A percentile compares a stretch with the other conserved stretches of the same genome.
phyloP scores from a whole-genome alignment of 2,888 invertebrate species.

The Amphipyra tragopoginis region DNA sequence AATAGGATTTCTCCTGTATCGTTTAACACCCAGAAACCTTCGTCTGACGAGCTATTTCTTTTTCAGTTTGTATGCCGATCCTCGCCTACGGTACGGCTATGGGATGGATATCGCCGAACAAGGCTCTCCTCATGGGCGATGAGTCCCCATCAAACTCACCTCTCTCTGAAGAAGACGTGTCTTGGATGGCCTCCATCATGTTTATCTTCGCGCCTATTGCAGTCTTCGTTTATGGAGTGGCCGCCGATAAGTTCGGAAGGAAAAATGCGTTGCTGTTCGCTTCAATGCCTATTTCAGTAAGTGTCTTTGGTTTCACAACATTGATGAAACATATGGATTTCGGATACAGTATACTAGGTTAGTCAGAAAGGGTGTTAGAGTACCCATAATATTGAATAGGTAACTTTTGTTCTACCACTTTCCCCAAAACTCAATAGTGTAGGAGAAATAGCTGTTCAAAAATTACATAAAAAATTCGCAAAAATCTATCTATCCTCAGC shows the following conservation, averaged over 20 bases:
- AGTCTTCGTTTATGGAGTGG: slow-evolving; percentile 86
- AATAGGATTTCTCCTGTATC: too few relatives aligned
- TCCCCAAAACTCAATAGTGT: too few relatives aligned
- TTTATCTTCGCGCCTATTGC: slow-evolving; percentile 89
- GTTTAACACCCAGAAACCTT: too few relatives aligned
- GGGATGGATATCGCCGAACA: slow-evolving; percentile 90
- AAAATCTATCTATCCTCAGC: too few relatives aligned
- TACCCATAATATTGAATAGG: too few relatives aligned
- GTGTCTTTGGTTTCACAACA: slow-evolving; percentile 37
- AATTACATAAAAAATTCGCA: too few relatives aligned
- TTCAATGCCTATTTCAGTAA: slow-evolving; percentile 81
- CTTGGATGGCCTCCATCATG: slow-evolving; percentile 90
- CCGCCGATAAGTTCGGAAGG: slow-evolving; percentile 87
- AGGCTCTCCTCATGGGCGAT: slow-evolving; percentile 83
- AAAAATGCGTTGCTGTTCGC: slow-evolving; percentile 83
- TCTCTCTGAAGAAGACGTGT: slow-evolving; percentile 82
- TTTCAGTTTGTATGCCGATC: slow-evolving; percentile 88
- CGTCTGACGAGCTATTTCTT: neutral
- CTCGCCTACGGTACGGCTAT: slow-evolving; percentile 88
- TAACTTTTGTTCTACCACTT: too few relatives aligned
- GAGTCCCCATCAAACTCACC: slow-evolving; percentile 76
- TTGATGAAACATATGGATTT: too few relatives aligned
- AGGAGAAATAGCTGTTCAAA: too few relatives aligned
- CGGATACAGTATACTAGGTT: too few relatives aligned
- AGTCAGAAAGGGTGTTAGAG: too few relatives aligned